A percentile compares a stretch with the other conserved stretches of the same genome.
phyloP scores from a whole-genome alignment of 2,888 invertebrate species.

The Chironomus riparius region DNA sequence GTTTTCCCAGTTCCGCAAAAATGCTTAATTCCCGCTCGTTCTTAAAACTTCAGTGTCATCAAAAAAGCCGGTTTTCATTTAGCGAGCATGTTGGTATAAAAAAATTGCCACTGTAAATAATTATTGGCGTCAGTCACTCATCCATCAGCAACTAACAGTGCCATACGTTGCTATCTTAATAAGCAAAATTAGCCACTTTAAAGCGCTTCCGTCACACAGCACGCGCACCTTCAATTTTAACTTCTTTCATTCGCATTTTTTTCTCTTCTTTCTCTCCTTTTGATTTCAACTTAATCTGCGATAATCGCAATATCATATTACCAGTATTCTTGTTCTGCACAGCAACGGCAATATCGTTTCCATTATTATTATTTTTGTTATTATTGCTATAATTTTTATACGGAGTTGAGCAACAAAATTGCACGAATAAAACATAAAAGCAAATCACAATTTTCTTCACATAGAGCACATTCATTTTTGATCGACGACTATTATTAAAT shows the following conservation, averaged over 20 bases:
- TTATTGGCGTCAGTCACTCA: too few relatives aligned
- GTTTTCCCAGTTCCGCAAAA: too few relatives aligned
- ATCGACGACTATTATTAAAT: not conserved
- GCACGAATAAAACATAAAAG: slow-evolving; percentile 15
- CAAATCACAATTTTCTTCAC: not conserved
- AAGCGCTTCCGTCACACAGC: not conserved
- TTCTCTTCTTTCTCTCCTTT: too few relatives aligned
- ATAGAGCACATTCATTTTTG: not conserved
- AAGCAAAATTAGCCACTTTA: not conserved
- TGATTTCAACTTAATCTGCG: slow-evolving; percentile 10
- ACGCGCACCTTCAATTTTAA: not conserved
- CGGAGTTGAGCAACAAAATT: slow-evolving; percentile 13
- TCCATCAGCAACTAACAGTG: too few relatives aligned
- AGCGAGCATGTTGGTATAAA: too few relatives aligned
- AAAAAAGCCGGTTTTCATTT: too few relatives aligned
- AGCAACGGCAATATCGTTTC: not conserved
- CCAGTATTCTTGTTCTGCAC: slow-evolving; percentile 2
- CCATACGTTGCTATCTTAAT: too few relatives aligned
- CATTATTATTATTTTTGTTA: not conserved
- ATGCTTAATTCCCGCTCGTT: too few relatives aligned
- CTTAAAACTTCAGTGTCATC: too few relatives aligned
- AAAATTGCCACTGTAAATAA: too few relatives aligned
- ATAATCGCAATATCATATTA: slow-evolving; percentile 9
- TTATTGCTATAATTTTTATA: not conserved
- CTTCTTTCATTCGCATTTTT: not conserved